These are phyloP conservation scores for Streptopelia turtur DNA, from an alignment of 2,797 vertebrate species.

Conservation along the genomic window DNA sequence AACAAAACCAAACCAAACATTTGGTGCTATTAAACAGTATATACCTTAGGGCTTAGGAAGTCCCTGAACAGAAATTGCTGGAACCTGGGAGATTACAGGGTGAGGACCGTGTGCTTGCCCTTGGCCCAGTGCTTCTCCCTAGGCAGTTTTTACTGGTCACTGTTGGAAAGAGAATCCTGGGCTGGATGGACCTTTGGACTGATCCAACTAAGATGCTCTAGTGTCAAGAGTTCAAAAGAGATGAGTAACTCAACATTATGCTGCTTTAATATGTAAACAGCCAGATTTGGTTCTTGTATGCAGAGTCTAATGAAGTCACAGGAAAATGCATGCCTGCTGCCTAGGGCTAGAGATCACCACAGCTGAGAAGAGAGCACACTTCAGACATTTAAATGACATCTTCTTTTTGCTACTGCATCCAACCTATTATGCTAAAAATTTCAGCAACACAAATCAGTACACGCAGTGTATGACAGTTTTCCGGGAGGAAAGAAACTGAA, in stretches of 20 bases:
- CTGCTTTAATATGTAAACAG: background rate
- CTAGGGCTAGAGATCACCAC: background rate
- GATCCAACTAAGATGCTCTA: background rate
- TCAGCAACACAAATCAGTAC: background rate
- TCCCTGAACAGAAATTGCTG: background rate
- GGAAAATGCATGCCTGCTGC: background rate
- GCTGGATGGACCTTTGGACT: background rate
- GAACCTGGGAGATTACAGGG: background rate
- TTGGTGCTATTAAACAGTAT: background rate
- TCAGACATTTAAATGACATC: background rate
- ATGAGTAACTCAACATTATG: background rate
- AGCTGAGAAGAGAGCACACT: background rate
- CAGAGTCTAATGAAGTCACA: background rate
- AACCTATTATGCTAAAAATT: background rate
- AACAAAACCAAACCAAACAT: too few relatives aligned
- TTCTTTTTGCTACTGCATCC: background rate
- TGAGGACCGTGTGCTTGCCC: background rate
- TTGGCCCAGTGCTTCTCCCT: background rate
- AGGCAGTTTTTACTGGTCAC: background rate
- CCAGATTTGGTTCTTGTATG: background rate
- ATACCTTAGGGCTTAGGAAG: background rate
- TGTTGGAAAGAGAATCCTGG: background rate
- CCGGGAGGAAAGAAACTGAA: background rate
- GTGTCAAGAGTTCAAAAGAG: background rate
- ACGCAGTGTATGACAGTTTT: accelerated